Base-by-base conservation (phyloP, 1,140 invertebrate species). In the Drosophila repletoides region DNA sequence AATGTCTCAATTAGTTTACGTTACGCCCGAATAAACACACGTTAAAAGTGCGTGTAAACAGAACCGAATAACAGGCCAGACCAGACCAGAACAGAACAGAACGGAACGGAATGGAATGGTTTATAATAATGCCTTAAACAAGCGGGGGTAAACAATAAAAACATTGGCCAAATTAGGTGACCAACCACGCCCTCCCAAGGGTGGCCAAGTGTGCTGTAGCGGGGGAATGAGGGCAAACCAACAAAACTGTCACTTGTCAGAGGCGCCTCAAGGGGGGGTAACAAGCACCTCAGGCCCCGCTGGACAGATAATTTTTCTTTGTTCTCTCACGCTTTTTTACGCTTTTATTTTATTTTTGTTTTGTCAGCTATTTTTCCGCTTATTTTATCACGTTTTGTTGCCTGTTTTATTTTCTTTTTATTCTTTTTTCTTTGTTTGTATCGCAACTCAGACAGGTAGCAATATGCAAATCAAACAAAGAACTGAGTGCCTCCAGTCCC, bases 241-340 rank as follows among this genome's bases (percentile, higher is more conserved):
- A 72, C 75, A 86, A 75, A 86, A 69, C 80, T 86, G 80, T 86
- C 80, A 80, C 80, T 86, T 79, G 71, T 79, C 75, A 63, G 66
- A 36, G 56, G 31, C 71, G 66, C 53, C 64, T 68, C 49, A 1
- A 24, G 41, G 33, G 24, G 26, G 36, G 43, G 12, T 24, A 17
- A 12, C 29, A 49, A 9, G 28, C 45, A 45, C 63, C 36, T 38
- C 29, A 34, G 64, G 61, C 79, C n/a, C n/a, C 60, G 66, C 41
- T 80, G 80, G 80, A 63, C 80, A 86, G 80, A 86, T 86, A 84
- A 84, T 86, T 84, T n/a, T 76, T 61, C 75, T 84, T 84, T 84
- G 74, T 84, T 80, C 72, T 76, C 40, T 34, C 52, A 26, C 53
- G 64, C 34, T 83, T 74, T 68, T 59, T 70, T 74, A 73, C 49